These are phyloP conservation scores for Rhabdornis inornatus DNA, from an alignment of 2,113 vertebrate genomes.

Conservation along the genomic window DNA sequence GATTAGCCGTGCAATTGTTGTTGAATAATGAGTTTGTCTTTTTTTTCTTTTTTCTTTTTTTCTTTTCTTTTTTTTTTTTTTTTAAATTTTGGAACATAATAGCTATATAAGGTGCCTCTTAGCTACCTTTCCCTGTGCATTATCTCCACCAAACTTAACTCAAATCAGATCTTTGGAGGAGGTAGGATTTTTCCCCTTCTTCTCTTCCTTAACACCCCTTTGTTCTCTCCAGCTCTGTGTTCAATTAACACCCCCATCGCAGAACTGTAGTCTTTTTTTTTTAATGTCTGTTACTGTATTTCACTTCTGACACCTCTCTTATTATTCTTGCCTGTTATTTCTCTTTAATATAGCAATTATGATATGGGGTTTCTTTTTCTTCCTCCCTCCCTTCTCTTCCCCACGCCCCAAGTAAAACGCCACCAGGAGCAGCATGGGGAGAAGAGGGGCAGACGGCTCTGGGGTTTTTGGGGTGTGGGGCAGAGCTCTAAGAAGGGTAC, in stretches of 20 bases:
- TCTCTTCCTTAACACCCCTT: conserved; percentile 60
- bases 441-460: fast-evolving
- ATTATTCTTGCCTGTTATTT: conserved; percentile 54
- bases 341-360: conserved; percentile 67
- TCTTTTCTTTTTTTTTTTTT: background rate
- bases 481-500: background rate
- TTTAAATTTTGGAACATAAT: conserved; percentile 51
- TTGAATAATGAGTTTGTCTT: conserved; percentile 36
- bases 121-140: conserved; percentile 26
- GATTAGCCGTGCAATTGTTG: conserved; percentile 35
- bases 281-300: conserved; percentile 63
- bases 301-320: conserved; percentile 61
- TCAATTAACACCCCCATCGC: conserved; percentile 66
- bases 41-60: background rate
- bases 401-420: background rate
- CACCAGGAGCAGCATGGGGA: background rate
- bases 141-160: conserved; percentile 60
- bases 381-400: background rate
- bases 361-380: background rate
- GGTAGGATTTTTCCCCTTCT: conserved; percentile 26
- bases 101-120: conserved; percentile 46
- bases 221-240: conserved; percentile 66
- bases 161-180: conserved; percentile 61
- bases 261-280: conserved; percentile 47
- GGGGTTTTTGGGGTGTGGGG: background rate